Conservation (phyloP, 2,797 vertebrate species). For the Discoglossus pictus region DNA sequence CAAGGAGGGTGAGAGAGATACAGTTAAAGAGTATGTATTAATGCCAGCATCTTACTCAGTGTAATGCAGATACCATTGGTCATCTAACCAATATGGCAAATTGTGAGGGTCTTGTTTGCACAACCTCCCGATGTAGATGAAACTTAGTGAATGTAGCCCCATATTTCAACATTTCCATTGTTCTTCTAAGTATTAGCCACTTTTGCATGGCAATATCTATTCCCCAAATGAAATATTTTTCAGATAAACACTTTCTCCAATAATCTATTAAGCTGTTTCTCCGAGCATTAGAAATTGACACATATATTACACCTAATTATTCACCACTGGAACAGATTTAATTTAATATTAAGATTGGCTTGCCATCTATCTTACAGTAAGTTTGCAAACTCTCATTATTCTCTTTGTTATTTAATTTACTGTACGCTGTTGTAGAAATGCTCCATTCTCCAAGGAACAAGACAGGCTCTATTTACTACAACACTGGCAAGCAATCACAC, state of each 20-base stretch:
- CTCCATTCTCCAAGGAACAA: conserved; percentile 29
- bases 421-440: conserved; percentile 18
- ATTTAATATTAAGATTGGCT: conserved; percentile 46
- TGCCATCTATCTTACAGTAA: conserved; percentile 36
- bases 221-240: conserved; percentile 35
- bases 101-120: no score
- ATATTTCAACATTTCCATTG: neutral
- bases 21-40: no score
- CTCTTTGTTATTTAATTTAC: neutral
- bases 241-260: conserved; percentile 19
- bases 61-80: no score
- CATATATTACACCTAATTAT: conserved; percentile 42
- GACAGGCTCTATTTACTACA: conserved; percentile 25
- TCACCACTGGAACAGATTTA: conserved; percentile 39
- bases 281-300: conserved; percentile 29
- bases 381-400: conserved; percentile 44
- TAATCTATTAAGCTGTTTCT: conserved; percentile 39
- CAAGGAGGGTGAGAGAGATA: no score
- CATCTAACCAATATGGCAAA: no score
- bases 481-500: conserved; percentile 25
- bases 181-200: no score
- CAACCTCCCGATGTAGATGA: no score
- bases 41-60: no score
- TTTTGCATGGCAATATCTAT: conserved; percentile 13
- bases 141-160: neutral